Conservation (phyloP, 1,140 invertebrate species). For the Panagrolaimus sp. region DNA sequence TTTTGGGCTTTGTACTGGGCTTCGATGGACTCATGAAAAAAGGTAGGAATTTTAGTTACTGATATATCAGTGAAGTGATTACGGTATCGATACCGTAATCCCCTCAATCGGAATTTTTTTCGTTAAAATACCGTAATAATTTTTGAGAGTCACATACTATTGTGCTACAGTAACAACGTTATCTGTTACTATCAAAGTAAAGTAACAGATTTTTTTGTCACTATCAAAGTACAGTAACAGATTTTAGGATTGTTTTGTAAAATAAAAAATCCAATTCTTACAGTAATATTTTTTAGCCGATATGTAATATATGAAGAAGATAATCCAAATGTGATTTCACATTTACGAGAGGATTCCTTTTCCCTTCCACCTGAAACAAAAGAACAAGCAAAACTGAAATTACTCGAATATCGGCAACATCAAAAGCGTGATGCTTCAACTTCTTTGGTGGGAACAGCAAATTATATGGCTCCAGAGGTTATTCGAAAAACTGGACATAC, state of each 20-base stretch:
- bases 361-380: conserved; percentile 64
- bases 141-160: too few relatives aligned
- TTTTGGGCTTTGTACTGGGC: conserved; percentile 95
- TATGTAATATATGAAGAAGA: conserved; percentile 50
- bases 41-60: conserved; percentile 77
- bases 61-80: too few relatives aligned
- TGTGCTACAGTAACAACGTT: too few relatives aligned
- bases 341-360: conserved; percentile 90
- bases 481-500: conserved; percentile 70
- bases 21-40: conserved; percentile 98
- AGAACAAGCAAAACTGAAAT: conserved; percentile 36
- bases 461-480: conserved; percentile 73
- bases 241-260: too few relatives aligned
- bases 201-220: too few relatives aligned
- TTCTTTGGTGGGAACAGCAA: conserved; percentile 94
- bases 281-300: conserved; percentile 41
- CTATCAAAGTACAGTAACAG: too few relatives aligned
- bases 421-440: conserved; percentile 81
- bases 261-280: too few relatives aligned
- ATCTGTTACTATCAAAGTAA: too few relatives aligned
- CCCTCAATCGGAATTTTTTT: too few relatives aligned
- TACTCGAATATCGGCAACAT: conserved; percentile 51
- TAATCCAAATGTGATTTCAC: conserved; percentile 63
- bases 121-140: too few relatives aligned
- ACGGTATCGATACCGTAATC: too few relatives aligned